Conservation (phyloP, 2,888 invertebrate genomes). For the Pseudanteris insignis region DNA sequence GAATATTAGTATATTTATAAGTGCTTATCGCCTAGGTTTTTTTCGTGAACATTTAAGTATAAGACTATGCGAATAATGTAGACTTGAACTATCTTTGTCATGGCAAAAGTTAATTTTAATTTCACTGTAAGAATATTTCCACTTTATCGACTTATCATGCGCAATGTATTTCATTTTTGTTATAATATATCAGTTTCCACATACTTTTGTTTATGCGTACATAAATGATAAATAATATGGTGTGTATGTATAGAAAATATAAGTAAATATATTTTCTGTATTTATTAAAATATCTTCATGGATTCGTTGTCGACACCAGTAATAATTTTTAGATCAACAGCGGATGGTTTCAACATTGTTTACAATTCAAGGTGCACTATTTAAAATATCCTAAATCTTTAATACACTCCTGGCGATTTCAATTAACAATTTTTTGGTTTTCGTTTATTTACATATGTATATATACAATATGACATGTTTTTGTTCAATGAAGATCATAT, state of each 20-base stretch:
- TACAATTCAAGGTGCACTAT: conserved; percentile 12
- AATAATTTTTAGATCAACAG: conserved; percentile 32
- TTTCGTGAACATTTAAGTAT: conserved; percentile 23
- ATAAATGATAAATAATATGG: conserved; percentile 6
- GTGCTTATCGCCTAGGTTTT: conserved; percentile 27
- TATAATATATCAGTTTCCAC: conserved; percentile 2
- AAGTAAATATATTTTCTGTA: neutral
- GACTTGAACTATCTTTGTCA: conserved; percentile 24
- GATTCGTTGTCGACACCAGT: conserved; percentile 16
- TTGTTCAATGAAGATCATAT: conserved; percentile 1
- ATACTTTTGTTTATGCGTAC: conserved; percentile 13
- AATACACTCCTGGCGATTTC: conserved; percentile 1
- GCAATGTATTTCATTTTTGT: conserved; percentile 1
- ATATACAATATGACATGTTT: conserved; percentile 2
- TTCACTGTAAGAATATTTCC: conserved; percentile 3
- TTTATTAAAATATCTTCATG: conserved; percentile 1
- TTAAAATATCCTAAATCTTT: neutral
- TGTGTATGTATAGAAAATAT: conserved; percentile 14
- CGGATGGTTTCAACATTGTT: conserved; percentile 18
- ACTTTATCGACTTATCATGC: no score
- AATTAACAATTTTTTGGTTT: conserved; percentile 3
- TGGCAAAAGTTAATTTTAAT: conserved; percentile 13
- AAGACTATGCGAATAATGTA: conserved; percentile 22
- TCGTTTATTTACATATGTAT: neutral
- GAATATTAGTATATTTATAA: conserved; percentile 14